Evolutionary conservation across 2,113 vertebrate genomes (phyloP).

Genomic region (Callipepla squamata): DNA sequence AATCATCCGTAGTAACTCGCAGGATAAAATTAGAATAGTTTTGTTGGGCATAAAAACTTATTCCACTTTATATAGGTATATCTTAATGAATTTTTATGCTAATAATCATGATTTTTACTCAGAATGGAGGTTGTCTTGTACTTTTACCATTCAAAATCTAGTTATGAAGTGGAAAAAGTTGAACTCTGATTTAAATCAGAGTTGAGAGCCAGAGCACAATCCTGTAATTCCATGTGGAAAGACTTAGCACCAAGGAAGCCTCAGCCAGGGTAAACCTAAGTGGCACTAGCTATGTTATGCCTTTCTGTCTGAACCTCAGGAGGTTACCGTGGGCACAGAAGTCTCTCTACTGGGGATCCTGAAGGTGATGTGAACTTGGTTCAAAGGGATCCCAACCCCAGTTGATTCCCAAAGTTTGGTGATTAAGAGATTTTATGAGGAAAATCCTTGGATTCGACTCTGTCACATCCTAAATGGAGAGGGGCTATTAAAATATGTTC

Average conservation of each 20-base stretch:
- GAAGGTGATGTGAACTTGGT: not conserved
- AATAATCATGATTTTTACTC: not conserved
- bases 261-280: not conserved
- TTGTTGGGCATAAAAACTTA: not conserved
- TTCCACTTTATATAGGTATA: not conserved
- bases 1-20: not conserved
- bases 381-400: not conserved
- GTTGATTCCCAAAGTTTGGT: not conserved
- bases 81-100: not conserved
- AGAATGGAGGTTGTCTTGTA: not conserved
- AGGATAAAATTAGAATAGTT: not conserved
- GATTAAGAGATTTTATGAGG: not conserved
- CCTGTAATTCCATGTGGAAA: not conserved
- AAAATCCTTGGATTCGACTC: not conserved
- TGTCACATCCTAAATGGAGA: not conserved
- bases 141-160: not conserved
- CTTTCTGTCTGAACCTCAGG: not conserved
- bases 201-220: not conserved
- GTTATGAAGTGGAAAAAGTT: not conserved
- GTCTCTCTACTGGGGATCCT: not conserved
- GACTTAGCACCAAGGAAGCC: fast-evolving
- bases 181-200: not conserved
- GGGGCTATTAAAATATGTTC: not conserved
- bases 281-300: not conserved
- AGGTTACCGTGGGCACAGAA: not conserved